Evolutionary conservation across 1,140 invertebrate species (phyloP).

Genomic region (Yoshiicerus persimilis): DNA sequence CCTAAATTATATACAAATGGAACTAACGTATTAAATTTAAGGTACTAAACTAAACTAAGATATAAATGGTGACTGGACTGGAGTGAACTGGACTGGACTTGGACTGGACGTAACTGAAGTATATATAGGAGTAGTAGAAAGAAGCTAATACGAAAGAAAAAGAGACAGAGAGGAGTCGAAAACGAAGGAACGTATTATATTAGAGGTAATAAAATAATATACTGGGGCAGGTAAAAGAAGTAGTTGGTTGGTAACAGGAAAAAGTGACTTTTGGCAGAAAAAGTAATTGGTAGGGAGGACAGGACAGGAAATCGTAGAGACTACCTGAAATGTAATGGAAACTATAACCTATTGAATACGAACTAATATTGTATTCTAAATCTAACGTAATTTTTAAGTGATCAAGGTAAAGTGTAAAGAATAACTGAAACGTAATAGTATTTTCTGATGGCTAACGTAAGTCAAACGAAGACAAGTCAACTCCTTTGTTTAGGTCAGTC

Average conservation of each 20-base stretch:
- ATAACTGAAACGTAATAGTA: slow-evolving; percentile 5
- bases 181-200: neutral
- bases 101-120: too few relatives aligned
- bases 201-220: neutral
- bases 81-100: too few relatives aligned
- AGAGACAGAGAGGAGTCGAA: too few relatives aligned
- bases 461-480: slow-evolving; percentile 8
- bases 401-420: neutral
- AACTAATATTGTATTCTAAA: neutral
- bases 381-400: neutral
- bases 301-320: slow-evolving; percentile 16
- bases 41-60: too few relatives aligned
- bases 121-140: neutral
- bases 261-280: neutral
- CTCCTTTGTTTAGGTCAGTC: slow-evolving; percentile 21
- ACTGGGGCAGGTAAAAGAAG: neutral
- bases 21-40: too few relatives aligned
- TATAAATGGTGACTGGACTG: too few relatives aligned
- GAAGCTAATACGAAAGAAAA: neutral
- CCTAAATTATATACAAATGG: too few relatives aligned
- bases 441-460: neutral
- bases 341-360: neutral
- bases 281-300: neutral
- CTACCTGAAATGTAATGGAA: neutral
- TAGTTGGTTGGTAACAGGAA: neutral